Evolutionary conservation across 1,140 invertebrate species (phyloP), one percentile per base, ranked within the genome.

Genomic region (Bombus consobrinus): DNA sequence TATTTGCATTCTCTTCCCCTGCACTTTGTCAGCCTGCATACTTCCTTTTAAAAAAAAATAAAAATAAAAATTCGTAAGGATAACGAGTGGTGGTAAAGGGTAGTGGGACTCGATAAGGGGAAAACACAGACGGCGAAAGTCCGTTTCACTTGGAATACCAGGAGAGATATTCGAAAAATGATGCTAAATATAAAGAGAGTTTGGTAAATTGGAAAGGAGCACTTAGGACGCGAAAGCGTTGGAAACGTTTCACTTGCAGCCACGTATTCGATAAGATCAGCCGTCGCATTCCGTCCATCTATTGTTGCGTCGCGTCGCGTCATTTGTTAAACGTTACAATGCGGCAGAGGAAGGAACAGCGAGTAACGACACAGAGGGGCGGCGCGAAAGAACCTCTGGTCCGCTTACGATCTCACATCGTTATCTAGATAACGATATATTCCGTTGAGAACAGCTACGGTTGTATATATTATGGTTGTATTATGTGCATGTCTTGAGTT

Each of bases 231-330:
- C 76, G 41, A 80, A 71, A 84, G 28, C 62, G 57, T 34, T 66
- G 81, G 37, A 47, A 62, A 73, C 75, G 41, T 85, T 85, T 85
- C 68, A 85, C 83, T 85, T 73, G 83, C 57, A 10, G 64, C 28
- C 68, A 76, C 72, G 77, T 73, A 80, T 32, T 28, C 62, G 77
- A 85, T 85, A 85, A 85, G 83, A 85, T 85, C 83, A 34, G 41
- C 43, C 77, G 39, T 68, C 83, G 83, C 83, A 80, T 80, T 80
- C 76, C 83, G 68, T 85, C 57, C 68, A 73, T 85, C 83, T 64
- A 85, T 85, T 85, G 83, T 85, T 80, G 68, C 68, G 77, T 53
- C 77, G 39, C 53, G 83, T 53, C 76, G 32, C 77, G 83, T 84
- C 82, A 72, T 84, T 84, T 84, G 76, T 84, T 84, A 79, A 43